Base-by-base conservation (phyloP, 1,140 invertebrate genomes). In the Oedothorax gibbosus region DNA sequence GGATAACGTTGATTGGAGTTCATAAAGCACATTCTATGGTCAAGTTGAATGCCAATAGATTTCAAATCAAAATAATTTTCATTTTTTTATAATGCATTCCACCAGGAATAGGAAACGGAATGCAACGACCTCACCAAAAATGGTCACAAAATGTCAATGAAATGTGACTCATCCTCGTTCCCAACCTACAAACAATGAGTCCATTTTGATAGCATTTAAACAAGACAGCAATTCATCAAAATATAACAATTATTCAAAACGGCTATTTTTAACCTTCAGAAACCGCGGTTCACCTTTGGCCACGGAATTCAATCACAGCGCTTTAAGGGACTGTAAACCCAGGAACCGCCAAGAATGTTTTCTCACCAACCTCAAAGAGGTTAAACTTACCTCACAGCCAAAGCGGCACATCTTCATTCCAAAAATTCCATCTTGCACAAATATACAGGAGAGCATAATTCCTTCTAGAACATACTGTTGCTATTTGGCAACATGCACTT, bases 151-250 rank as follows among this genome's bases (percentile, higher is more conserved):
- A 71, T 49, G 68, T 71, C 49, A 71, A 71, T 71, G 68, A 71
- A 71, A 71, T 51, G 54, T 71, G 18, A 10, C 50, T 51, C 8
- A 53, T 18, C 50, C 18, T 51, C 54, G 2, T n/a, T 12, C 20
- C 50, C 68, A 53, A 15, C 68, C 18, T 18, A n/a, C 8, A 71
- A 71, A 71, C 15, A 71, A 53, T 18, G 20, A 35, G 53, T 51
- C 14, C 56, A 57, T 60, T 75, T 75, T 56, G 51, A 77, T 10
- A 56, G 64, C 56, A 35, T 77, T 65, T 56, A 64, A 64, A 57
- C 49, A 57, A 35, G 35, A 64, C 75, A 71, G 75, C 75, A 77
- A 77, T 77, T 56, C 57, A 77, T 77, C 75, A 77, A 14, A 50
- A 15, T 18, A 35, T 64, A 77, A 77, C 75, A 77, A 77, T 77